Percentiles rank a stretch among this genome's conserved stretches.
phyloP scores from a whole-genome alignment of 2,113 vertebrate genomes.

The Sinocyclocheilus anshuiensis region DNA sequence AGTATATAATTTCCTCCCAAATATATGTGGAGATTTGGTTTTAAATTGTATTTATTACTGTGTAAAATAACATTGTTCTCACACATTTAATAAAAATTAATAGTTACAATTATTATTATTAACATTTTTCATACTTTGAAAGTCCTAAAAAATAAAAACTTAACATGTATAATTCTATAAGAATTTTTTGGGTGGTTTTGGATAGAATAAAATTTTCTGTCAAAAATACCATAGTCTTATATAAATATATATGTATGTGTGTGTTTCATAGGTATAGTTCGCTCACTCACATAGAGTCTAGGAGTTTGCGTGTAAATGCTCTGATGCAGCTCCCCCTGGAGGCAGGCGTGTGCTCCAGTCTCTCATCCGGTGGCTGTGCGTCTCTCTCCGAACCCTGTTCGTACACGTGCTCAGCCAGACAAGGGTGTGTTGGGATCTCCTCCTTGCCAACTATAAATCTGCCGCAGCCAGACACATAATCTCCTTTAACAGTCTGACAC shows the following conservation, averaged over 20 bases:
- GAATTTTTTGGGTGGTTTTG: too few relatives aligned
- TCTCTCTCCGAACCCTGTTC: constrained; percentile 70
- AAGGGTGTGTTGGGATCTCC: constrained; percentile 90
- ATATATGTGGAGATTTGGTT: background rate
- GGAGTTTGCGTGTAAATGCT: constrained; percentile 78
- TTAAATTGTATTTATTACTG: background rate
- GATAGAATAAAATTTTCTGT: background rate
- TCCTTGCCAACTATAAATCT: constrained; percentile 97
- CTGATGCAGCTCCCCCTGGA: constrained; percentile 72
- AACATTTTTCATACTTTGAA: background rate
- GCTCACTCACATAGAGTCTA: constrained; percentile 87
- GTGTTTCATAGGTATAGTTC: background rate
- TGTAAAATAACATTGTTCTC: background rate
- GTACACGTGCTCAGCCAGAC: constrained; percentile 73
- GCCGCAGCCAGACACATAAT: constrained; percentile 49
- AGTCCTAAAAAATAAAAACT: background rate
- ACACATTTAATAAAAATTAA: too few relatives aligned
- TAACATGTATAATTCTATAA: background rate
- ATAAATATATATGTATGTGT: background rate
- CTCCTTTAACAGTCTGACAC: background rate
- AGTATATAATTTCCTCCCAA: background rate
- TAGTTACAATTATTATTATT: background rate
- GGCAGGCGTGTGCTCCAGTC: constrained; percentile 59
- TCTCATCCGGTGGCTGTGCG: background rate
- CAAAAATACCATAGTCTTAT: background rate